These are phyloP conservation scores for Thermophis baileyi DNA, from an alignment of 2,113 vertebrate species.

Conservation along the genomic window DNA sequence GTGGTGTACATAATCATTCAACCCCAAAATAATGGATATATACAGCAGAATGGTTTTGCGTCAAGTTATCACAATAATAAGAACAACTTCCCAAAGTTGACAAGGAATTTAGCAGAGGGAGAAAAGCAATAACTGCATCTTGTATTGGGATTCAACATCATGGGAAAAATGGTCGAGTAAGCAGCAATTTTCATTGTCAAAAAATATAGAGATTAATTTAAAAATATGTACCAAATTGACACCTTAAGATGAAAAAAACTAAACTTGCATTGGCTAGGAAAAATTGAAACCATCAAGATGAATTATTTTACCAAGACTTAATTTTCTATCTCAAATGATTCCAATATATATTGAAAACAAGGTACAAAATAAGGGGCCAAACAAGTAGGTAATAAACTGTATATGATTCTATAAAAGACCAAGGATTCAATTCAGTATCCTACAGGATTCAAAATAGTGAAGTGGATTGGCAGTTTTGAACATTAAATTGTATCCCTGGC, in stretches of 20 bases:
- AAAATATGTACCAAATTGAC: neutral
- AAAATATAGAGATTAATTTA: neutral
- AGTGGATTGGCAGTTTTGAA: neutral
- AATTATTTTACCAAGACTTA: neutral
- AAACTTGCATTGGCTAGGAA: neutral
- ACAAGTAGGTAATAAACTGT: neutral
- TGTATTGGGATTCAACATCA: neutral
- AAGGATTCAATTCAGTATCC: neutral
- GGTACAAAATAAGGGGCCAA: neutral
- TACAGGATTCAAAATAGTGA: neutral
- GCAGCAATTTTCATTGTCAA: neutral
- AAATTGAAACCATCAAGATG: neutral
- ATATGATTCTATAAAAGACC: neutral
- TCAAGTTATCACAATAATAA: neutral
- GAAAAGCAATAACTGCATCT: neutral
- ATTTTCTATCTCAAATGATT: neutral
- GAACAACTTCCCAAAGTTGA: neutral
- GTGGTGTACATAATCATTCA: neutral
- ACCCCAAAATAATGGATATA: neutral
- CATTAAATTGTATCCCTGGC: neutral
- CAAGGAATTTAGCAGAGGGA: neutral
- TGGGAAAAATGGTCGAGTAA: neutral
- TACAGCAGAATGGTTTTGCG: neutral
- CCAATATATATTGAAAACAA: neutral
- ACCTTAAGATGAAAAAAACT: neutral